These are phyloP conservation scores for Silurus aristotelis DNA, from an alignment of 2,797 vertebrate species.

Conservation along the genomic window DNA sequence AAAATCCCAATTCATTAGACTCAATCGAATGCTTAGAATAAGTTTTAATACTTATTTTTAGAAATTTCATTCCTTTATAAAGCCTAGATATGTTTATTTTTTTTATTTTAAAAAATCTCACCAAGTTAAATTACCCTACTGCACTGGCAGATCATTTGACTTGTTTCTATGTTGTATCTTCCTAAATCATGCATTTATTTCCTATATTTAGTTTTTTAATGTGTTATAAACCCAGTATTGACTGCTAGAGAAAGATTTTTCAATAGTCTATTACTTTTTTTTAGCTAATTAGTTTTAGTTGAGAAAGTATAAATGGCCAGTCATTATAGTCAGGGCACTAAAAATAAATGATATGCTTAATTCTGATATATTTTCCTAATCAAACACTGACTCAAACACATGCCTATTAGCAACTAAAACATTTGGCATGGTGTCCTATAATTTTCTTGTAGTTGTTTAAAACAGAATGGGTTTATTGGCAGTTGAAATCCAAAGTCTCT, in stretches of 20 bases:
- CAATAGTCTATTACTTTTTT: neutral
- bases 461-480: neutral
- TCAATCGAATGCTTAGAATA: no score
- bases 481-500: neutral
- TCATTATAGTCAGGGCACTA: neutral
- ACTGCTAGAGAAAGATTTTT: neutral
- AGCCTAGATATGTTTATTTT: no score
- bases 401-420: neutral
- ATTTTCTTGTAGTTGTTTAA: neutral
- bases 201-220: no score
- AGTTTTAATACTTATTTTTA: no score
- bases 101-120: no score
- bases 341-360: neutral
- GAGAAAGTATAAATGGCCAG: neutral
- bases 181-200: no score
- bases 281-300: neutral
- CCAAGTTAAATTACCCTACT: no score
- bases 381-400: neutral
- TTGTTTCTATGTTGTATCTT: no score
- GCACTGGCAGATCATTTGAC: no score
- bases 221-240: neutral
- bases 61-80: no score
- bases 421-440: no score
- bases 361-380: neutral
- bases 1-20: no score